A percentile compares a stretch with the other conserved stretches of the same genome.
Evolutionary conservation across 2,797 vertebrate species (phyloP).

Genomic region (Aulostomus chinensis): DNA sequence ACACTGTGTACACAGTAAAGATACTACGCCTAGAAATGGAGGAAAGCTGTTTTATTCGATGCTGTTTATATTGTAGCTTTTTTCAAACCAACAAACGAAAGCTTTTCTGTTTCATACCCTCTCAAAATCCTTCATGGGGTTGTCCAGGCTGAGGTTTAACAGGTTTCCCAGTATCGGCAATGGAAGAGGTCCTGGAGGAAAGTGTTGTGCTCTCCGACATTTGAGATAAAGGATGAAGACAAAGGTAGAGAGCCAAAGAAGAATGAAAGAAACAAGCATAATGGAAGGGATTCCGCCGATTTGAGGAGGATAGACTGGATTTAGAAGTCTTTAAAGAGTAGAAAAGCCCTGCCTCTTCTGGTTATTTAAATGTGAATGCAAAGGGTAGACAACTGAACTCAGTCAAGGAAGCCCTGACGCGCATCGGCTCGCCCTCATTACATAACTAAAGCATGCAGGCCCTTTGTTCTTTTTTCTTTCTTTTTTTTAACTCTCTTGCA

Average conservation of each 20-base stretch:
- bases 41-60: no score
- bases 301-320: background rate
- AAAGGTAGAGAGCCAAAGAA: constrained; percentile 9
- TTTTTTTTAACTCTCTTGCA: no score
- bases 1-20: no score
- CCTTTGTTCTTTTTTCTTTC: no score
- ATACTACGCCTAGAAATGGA: no score
- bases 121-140: constrained; percentile 62
- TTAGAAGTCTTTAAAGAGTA: background rate
- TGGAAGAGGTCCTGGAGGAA: constrained; percentile 53
- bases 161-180: constrained; percentile 60
- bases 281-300: background rate
- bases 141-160: constrained; percentile 43
- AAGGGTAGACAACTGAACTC: background rate
- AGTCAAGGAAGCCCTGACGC: background rate
- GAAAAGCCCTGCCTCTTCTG: background rate
- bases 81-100: no score
- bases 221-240: constrained; percentile 17
- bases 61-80: no score
- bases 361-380: background rate
- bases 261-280: constrained; percentile 24
- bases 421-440: background rate
- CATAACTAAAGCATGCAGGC: no score
- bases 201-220: constrained; percentile 35
- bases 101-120: constrained; percentile 59